Evolutionary conservation across 2,113 vertebrate species (phyloP).

Genomic region (Malaclemys terrapin): DNA sequence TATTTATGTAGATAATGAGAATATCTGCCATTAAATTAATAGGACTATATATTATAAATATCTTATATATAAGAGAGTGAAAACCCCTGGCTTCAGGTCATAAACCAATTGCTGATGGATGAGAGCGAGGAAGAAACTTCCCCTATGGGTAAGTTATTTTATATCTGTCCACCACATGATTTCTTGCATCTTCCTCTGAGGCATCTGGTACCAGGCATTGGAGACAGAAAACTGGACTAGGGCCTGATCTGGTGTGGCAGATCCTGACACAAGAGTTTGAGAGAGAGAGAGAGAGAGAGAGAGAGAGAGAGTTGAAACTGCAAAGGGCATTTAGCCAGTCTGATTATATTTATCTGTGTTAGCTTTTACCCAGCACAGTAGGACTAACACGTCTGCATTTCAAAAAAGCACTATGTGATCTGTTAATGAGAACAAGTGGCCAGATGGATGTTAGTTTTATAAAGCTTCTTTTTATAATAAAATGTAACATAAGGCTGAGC

Average conservation of each 20-base stretch:
- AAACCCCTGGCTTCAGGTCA: neutral
- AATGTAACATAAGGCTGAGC: neutral
- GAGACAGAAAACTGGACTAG: too few relatives aligned
- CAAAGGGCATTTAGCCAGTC: fast-evolving
- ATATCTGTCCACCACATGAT: neutral
- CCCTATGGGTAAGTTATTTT: neutral
- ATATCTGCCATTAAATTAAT: neutral
- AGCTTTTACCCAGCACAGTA: neutral
- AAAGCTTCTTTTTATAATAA: neutral
- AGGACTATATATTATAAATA: neutral
- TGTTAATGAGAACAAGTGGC: neutral
- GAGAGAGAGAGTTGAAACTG: neutral
- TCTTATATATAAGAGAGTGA: neutral
- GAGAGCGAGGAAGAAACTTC: neutral
- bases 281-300: neutral
- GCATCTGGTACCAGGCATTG: too few relatives aligned
- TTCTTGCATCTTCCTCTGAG: neutral
- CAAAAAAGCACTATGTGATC: neutral
- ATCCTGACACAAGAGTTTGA: fast-evolving
- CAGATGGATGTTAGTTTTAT: neutral
- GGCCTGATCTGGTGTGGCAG: neutral
- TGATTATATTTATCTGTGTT: fast-evolving
- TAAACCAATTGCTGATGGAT: neutral
- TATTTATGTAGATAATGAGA: neutral
- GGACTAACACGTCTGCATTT: neutral